phyloP scores from a whole-genome alignment of 1,140 invertebrate genomes.

The Cherax quadricarinatus region DNA sequence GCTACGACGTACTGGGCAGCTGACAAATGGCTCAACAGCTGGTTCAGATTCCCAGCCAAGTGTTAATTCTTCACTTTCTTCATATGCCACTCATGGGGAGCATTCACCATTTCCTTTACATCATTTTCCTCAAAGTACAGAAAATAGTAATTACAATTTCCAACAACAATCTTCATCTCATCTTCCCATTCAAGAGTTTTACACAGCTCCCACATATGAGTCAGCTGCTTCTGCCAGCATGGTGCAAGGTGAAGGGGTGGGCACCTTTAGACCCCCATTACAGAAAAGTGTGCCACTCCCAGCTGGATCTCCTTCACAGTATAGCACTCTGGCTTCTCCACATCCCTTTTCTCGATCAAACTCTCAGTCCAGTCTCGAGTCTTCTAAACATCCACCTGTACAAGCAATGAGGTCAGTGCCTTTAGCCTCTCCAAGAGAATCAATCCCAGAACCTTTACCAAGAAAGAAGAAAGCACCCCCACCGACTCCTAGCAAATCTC shows the following conservation, averaged over 20 bases:
- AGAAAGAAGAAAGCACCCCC: conserved; percentile 54
- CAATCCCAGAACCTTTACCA: conserved; percentile 53
- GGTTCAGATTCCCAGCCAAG: background rate
- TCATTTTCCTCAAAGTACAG: background rate
- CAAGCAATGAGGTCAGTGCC: conserved; percentile 33
- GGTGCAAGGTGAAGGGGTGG: conserved; percentile 3
- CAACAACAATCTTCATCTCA: conserved; percentile 23
- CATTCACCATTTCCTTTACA: background rate
- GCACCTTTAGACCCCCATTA: background rate
- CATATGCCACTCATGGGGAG: conserved; percentile 25
- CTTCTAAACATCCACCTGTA: conserved; percentile 29
- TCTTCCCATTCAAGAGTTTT: conserved; percentile 60
- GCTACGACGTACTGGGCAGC: conserved; percentile 54
- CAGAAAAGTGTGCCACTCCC: conserved; percentile 27
- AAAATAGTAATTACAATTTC: conserved; percentile 27
- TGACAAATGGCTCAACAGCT: background rate
- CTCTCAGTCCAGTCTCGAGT: conserved; percentile 46
- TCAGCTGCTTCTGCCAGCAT: conserved; percentile 15
- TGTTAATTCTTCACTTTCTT: conserved; percentile 2
- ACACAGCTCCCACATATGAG: conserved; percentile 53
- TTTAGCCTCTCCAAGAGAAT: conserved; percentile 23
- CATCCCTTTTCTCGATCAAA: conserved; percentile 64
- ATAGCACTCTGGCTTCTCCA: conserved; percentile 54
- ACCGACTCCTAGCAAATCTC: conserved; percentile 41
- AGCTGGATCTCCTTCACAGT: conserved; percentile 51